Conservation (phyloP, 2,113 vertebrate species). For the Vulpes lagopus region DNA sequence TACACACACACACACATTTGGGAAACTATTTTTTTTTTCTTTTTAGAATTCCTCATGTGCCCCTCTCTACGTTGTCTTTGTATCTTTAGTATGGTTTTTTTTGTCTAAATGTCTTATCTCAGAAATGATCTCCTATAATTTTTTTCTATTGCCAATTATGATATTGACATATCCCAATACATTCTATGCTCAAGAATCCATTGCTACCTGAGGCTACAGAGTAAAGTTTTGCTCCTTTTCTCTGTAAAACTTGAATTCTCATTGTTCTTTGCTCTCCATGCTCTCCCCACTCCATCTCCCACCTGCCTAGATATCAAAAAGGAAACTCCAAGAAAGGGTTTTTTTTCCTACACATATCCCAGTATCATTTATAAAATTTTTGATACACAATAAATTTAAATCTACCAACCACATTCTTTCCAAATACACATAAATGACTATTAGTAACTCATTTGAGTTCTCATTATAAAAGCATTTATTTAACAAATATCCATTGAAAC, state of each 20-base stretch:
- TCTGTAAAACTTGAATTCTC: background rate
- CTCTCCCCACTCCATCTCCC: background rate
- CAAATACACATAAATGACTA: background rate
- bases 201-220: background rate
- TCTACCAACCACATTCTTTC: background rate
- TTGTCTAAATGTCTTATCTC: background rate
- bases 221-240: background rate
- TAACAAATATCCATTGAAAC: background rate
- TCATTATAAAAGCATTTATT: background rate
- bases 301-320: background rate
- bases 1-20: background rate
- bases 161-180: background rate
- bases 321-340: background rate
- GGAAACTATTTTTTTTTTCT: background rate
- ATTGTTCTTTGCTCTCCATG: background rate
- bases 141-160: background rate
- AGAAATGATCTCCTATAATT: background rate
- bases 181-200: background rate
- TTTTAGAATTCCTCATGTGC: background rate
- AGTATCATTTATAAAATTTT: background rate
- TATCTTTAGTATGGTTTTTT: background rate
- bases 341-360: background rate
- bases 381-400: background rate
- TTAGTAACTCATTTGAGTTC: background rate
- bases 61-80: background rate